These are phyloP conservation scores for Proterorhinus semilunaris DNA, from an alignment of 2,113 vertebrate species.

Conservation along the genomic window DNA sequence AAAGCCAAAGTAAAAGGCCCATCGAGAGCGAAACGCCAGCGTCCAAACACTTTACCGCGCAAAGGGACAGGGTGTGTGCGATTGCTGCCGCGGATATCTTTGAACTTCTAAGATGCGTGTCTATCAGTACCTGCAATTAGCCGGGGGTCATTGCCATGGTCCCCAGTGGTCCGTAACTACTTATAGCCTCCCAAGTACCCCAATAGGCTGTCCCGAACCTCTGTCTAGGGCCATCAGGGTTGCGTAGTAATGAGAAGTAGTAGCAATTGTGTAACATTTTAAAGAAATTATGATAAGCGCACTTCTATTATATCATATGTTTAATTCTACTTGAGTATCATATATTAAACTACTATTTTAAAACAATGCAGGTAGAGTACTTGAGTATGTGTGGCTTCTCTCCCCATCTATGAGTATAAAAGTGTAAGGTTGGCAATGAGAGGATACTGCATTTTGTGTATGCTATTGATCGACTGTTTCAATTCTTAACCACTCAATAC, in stretches of 20 bases:
- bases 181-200: conserved; percentile 30
- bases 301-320: too few relatives aligned
- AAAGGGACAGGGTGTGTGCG: conserved; percentile 17
- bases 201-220: not conserved
- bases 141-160: conserved; percentile 62
- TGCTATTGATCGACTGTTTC: too few relatives aligned
- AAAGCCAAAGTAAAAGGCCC: conserved; percentile 21
- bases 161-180: conserved; percentile 52
- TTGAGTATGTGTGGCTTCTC: too few relatives aligned
- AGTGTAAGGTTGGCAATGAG: too few relatives aligned
- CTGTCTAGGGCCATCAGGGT: conserved; percentile 17
- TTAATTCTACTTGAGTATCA: too few relatives aligned
- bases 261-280: too few relatives aligned
- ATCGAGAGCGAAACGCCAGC: conserved; percentile 22
- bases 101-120: conserved; percentile 52
- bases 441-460: too few relatives aligned
- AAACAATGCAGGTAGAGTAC: too few relatives aligned
- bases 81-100: conserved; percentile 56
- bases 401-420: too few relatives aligned
- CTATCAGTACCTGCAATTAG: conserved; percentile 67
- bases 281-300: too few relatives aligned
- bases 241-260: not conserved
- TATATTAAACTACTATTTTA: too few relatives aligned
- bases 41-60: conserved; percentile 3
- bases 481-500: too few relatives aligned